These are phyloP conservation scores for Hydractinia symbiolongicarpus DNA, from an alignment of 30 jellyfish, hydroid and myxozoan species.

Conservation along the genomic window DNA sequence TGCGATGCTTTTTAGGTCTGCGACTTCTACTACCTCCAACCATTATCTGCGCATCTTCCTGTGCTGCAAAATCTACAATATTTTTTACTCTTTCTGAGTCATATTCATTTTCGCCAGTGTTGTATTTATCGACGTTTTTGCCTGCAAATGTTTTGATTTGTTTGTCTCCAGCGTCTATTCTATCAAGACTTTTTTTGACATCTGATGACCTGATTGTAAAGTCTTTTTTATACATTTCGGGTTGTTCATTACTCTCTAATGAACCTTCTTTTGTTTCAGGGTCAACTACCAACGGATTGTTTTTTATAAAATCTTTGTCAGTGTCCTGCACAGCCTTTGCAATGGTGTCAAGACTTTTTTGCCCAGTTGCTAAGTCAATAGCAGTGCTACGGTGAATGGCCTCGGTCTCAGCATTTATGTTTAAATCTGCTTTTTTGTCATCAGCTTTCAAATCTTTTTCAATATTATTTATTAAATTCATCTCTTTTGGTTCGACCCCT, in stretches of 20 bases:
- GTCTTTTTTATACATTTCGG: slow-evolving; percentile 17
- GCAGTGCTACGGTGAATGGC: not conserved
- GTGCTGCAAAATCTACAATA: slow-evolving; percentile 4
- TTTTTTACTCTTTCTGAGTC: slow-evolving; percentile 7
- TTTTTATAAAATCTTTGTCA: slow-evolving; percentile 42
- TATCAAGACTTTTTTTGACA: not conserved
- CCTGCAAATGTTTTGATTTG: not conserved
- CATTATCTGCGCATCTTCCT: slow-evolving; percentile 13
- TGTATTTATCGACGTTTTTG: not conserved
- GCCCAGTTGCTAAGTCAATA: slow-evolving; percentile 7
- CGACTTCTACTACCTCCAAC: slow-evolving; percentile 39
- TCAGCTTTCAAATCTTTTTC: slow-evolving; percentile 16
- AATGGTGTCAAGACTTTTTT: slow-evolving; percentile 21
- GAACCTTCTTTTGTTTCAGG: slow-evolving; percentile 27
- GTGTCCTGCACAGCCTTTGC: slow-evolving; percentile 15
- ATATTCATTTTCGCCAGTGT: not conserved
- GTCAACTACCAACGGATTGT: slow-evolving; percentile 60
- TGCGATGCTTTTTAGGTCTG: not conserved
- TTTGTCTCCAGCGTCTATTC: slow-evolving; percentile 2
- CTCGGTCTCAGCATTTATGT: not conserved
- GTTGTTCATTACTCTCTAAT: not conserved
- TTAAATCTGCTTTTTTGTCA: slow-evolving; percentile 2
- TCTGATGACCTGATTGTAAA: not conserved
- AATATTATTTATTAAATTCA: not conserved
- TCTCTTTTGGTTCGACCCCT: slow-evolving; percentile 24